Evolutionary conservation across 2,888 invertebrate species (phyloP).

Genomic region (Meiosimyza platycephala): DNA sequence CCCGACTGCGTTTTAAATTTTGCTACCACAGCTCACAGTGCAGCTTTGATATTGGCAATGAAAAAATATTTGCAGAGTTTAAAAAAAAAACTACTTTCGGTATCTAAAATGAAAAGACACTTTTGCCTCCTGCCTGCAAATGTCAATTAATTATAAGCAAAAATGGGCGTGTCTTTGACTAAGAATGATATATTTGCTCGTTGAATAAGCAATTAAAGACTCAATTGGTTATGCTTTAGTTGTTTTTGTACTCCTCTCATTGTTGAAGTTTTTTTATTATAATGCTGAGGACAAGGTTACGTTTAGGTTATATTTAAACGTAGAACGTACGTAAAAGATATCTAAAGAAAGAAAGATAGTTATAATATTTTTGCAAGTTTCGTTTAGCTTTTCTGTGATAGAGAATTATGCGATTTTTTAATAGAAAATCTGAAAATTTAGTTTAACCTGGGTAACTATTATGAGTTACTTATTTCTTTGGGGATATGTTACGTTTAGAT

Average conservation of each 20-base stretch:
- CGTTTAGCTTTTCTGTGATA: neutral
- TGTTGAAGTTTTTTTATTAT: neutral
- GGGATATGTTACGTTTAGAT: too few relatives aligned
- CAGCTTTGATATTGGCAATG: too few relatives aligned
- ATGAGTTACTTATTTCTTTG: too few relatives aligned
- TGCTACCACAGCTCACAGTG: too few relatives aligned
- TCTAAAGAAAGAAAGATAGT: neutral
- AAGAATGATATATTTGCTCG: constrained; percentile 58
- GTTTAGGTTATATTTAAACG: neutral
- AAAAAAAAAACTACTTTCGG: too few relatives aligned
- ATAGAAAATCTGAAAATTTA: too few relatives aligned
- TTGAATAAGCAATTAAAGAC: constrained; percentile 59
- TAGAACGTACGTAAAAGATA: neutral
- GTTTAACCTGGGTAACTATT: too few relatives aligned
- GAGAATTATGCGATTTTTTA: too few relatives aligned
- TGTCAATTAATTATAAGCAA: constrained; percentile 47
- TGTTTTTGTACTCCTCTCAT: too few relatives aligned
- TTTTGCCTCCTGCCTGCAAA: constrained; percentile 42
- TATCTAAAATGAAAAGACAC: constrained; percentile 40
- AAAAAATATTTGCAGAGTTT: too few relatives aligned
- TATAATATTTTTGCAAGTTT: too few relatives aligned
- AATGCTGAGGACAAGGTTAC: neutral
- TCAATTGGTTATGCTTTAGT: constrained; percentile 48
- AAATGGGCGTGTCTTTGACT: constrained; percentile 42
- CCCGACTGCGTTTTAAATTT: too few relatives aligned